Conservation (phyloP, 1,140 invertebrate species). For the Conus betulinus region DNA sequence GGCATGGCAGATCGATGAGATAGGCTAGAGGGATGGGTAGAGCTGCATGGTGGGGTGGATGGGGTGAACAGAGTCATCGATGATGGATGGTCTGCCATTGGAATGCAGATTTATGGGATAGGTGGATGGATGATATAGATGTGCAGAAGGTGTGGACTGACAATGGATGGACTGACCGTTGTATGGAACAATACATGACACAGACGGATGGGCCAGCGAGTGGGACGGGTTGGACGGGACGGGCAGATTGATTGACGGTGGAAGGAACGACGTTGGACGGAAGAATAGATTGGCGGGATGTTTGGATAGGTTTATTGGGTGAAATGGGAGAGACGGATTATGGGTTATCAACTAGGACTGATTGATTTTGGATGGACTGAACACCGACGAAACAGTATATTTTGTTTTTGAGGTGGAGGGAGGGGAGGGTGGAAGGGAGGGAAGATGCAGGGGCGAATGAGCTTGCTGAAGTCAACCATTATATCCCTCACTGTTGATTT, state of each 20-base stretch:
- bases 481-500: too few relatives aligned
- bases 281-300: not conserved
- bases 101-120: not conserved
- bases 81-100: not conserved
- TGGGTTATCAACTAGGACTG: too few relatives aligned
- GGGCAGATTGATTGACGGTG: not conserved
- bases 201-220: too few relatives aligned
- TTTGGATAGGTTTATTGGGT: not conserved
- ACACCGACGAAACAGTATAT: too few relatives aligned
- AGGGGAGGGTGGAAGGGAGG: too few relatives aligned
- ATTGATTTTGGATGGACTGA: not conserved
- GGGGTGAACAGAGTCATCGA: not conserved
- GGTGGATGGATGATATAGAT: not conserved
- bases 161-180: not conserved
- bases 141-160: not conserved
- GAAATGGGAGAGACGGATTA: slow-evolving; percentile 18
- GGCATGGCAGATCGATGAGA: too few relatives aligned
- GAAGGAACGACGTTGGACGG: not conserved
- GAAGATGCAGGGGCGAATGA: too few relatives aligned
- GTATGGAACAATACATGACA: not conserved
- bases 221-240: not conserved
- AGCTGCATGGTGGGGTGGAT: not conserved
- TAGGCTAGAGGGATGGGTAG: too few relatives aligned
- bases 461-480: too few relatives aligned
- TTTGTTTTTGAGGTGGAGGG: too few relatives aligned